Evolutionary conservation across 2,888 invertebrate genomes (phyloP).

Genomic region (Nudaria mundana): DNA sequence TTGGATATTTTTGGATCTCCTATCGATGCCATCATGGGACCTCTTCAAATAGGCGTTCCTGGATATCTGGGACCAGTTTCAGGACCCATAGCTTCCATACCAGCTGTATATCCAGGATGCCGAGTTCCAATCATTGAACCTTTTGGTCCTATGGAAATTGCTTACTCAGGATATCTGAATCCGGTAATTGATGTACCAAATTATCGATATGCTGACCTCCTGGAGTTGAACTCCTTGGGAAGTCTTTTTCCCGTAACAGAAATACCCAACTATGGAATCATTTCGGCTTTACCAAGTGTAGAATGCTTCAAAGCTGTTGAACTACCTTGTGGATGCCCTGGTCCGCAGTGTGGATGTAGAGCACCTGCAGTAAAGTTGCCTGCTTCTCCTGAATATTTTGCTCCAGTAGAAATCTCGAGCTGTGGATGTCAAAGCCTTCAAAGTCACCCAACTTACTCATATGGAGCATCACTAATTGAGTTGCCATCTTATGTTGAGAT

Average conservation of each 20-base stretch:
- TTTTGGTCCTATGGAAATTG: slow-evolving; percentile 12
- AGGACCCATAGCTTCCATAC: not conserved
- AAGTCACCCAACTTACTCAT: slow-evolving; percentile 5
- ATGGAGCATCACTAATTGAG: slow-evolving; percentile 20
- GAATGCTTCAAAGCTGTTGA: slow-evolving; percentile 16
- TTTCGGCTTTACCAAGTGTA: slow-evolving; percentile 8
- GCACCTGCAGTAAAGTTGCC: slow-evolving; percentile 25
- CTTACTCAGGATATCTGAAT: slow-evolving; percentile 1
- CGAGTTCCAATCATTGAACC: slow-evolving; percentile 16
- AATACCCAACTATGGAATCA: slow-evolving; percentile 9
- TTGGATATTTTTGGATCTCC: slow-evolving; percentile 11
- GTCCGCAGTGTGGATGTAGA: slow-evolving; percentile 19
- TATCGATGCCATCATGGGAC: slow-evolving; percentile 13
- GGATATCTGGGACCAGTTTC: slow-evolving; percentile 1
- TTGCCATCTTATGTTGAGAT: slow-evolving; percentile 18
- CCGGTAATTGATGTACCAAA: slow-evolving; percentile 24
- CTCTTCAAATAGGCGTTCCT: slow-evolving; percentile 10
- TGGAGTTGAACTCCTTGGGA: slow-evolving; percentile 19
- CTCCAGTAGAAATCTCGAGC: slow-evolving; percentile 17
- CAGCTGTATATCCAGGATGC: slow-evolving; percentile 11
- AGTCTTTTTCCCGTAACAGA: slow-evolving; percentile 23
- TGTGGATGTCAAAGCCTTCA: slow-evolving; percentile 20
- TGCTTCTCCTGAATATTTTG: slow-evolving; percentile 8
- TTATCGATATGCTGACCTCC: slow-evolving; percentile 20
- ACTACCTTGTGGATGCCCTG: slow-evolving; percentile 23